Base-by-base conservation (phyloP, 1,140 invertebrate genomes). In the Drosophila tani region DNA sequence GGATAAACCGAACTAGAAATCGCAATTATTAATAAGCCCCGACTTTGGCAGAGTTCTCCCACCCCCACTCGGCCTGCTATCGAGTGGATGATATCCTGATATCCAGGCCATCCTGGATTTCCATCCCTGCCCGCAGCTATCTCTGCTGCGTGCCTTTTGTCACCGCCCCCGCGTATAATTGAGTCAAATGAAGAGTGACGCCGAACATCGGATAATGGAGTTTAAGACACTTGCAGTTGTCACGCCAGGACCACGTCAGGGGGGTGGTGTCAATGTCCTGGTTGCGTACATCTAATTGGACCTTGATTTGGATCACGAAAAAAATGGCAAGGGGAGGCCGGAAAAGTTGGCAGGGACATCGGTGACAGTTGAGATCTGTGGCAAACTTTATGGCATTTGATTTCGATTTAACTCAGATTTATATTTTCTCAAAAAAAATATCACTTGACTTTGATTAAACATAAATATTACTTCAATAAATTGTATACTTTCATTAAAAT, bases 151-250 rank as follows among this genome's bases (percentile, higher is more conserved):
- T 60, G 43, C 32, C 70, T 67, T 50, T 62, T 46, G 46, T 24
- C 46, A 41, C 45, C 47, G 50, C 40, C 55, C 66, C 12, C 49
- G 46, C 76, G 58, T 47, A 69, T 91, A 91, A 91, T 91, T 91
- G 86, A 65, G 79, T 62, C 82, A 91, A 91, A 91, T 91, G 56
- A 91, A 86, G 86, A 91, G 69, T 86, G 86, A 91, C 86, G 45
- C 81, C 53, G 79, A 86, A 91, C 87, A 91, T 63, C 63, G 79
- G 53, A 70, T 86, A 91, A 91, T 91, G 86, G 86, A 91, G 86
- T 91, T 78, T 40, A 79, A 79, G 85, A 71, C 85, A 91, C 86
- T 88, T 79, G 64, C 67, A 74, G 55, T 68, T 65, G 79, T 69
- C 60, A 79, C 32, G 56, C 60, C 69, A 60, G 50, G 35, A 29